These are phyloP conservation scores for Todiramphus saurophagus DNA, from an alignment of 2,113 vertebrate species.

Conservation along the genomic window DNA sequence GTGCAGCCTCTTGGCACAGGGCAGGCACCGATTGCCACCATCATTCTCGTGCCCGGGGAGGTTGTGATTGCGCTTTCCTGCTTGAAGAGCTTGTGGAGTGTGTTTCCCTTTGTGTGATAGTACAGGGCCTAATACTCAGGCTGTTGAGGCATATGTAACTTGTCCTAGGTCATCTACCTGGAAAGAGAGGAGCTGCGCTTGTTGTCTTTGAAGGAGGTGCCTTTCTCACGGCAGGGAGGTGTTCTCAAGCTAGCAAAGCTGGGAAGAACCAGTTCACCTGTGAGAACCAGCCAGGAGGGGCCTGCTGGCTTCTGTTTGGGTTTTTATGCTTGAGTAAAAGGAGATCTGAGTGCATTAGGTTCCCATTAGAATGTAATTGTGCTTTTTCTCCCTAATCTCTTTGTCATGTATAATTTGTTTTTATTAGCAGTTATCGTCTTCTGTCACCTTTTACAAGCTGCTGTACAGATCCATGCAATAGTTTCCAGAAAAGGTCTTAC, in stretches of 20 bases:
- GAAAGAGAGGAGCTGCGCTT: slow-evolving; percentile 34
- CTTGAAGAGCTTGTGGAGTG: not conserved
- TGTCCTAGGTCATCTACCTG: slow-evolving; percentile 51
- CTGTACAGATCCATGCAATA: not conserved
- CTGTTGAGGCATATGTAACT: not conserved
- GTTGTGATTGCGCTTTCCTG: not conserved
- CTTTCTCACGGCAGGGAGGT: slow-evolving; percentile 45
- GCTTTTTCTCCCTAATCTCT: not conserved
- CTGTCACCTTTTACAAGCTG: not conserved
- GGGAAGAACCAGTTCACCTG: slow-evolving; percentile 32
- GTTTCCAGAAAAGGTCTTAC: not conserved
- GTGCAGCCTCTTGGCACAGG: not conserved
- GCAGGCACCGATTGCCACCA: rapidly evolving
- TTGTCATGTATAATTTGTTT: slow-evolving; percentile 52
- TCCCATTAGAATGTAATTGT: slow-evolving; percentile 35
- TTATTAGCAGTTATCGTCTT: slow-evolving; percentile 6
- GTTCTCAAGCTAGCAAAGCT: not conserved
- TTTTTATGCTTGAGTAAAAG: slow-evolving; percentile 54
- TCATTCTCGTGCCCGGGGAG: rapidly evolving
- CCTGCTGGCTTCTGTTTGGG: slow-evolving; percentile 39
- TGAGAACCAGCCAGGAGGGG: slow-evolving; percentile 46
- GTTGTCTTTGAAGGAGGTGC: slow-evolving; percentile 47
- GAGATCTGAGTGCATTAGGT: not conserved
- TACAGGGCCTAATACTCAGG: not conserved
- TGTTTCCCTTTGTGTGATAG: not conserved